phyloP scores from a whole-genome alignment of 2,888 invertebrate genomes.

The Cylloceria caligata region DNA sequence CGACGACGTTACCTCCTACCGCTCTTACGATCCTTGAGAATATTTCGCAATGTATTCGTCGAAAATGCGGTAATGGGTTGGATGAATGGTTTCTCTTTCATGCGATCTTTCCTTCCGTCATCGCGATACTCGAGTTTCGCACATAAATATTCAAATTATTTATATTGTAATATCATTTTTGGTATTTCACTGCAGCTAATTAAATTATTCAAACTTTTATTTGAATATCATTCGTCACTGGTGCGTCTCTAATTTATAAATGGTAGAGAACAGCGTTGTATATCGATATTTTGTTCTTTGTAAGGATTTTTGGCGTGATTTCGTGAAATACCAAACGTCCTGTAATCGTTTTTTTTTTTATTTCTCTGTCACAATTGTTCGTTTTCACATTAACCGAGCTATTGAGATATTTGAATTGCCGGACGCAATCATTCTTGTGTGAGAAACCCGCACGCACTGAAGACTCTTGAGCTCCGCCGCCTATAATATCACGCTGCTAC shows the following conservation, averaged over 20 bases:
- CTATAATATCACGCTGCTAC: slow-evolving; percentile 30
- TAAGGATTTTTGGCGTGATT: not conserved
- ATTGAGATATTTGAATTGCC: not conserved
- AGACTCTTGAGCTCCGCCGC: slow-evolving; percentile 40
- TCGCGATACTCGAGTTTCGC: not conserved
- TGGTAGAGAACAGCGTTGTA: slow-evolving; percentile 16
- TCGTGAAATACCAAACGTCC: not conserved
- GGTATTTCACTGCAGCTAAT: not conserved
- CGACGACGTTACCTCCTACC: slow-evolving; percentile 32
- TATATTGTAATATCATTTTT: not conserved
- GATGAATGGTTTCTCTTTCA: not conserved
- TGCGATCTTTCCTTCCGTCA: not conserved
- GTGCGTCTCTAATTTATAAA: slow-evolving; percentile 2
- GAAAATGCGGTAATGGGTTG: not conserved
- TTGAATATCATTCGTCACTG: slow-evolving; percentile 9
- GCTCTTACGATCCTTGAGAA: slow-evolving; percentile 16
- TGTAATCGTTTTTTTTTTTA: not conserved
- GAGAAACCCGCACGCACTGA: slow-evolving; percentile 61
- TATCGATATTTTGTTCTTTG: not conserved
- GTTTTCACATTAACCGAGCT: not conserved
- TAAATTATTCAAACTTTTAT: not conserved
- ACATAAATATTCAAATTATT: not conserved
- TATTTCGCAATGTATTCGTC: not conserved
- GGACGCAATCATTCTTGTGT: slow-evolving; percentile 32
- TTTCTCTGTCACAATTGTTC: slow-evolving; percentile 5